These are phyloP conservation scores for Lepeophtheirus nordmannii DNA, from an alignment of 2,888 invertebrate species.

Conservation along the genomic window DNA sequence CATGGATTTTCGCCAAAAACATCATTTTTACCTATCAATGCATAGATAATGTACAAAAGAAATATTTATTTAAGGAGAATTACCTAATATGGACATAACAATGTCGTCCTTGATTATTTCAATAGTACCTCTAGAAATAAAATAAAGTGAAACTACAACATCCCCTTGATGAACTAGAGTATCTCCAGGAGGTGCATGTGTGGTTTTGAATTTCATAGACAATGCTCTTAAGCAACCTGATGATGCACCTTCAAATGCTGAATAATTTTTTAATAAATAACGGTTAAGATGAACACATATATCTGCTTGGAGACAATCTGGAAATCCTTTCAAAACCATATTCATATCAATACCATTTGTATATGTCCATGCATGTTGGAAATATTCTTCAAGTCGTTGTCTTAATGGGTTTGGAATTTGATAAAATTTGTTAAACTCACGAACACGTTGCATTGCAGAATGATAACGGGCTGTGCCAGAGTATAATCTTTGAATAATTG, in stretches of 20 bases:
- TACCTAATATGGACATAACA: conserved; percentile 91
- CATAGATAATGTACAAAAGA: background rate
- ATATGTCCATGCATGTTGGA: conserved; percentile 98
- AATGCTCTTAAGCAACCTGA: conserved; percentile 92
- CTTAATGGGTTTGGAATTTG: conserved; percentile 93
- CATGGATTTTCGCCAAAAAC: conserved; percentile 95
- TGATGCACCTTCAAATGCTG: conserved; percentile 85
- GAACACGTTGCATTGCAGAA: conserved; percentile 88
- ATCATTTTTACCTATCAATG: conserved; percentile 71
- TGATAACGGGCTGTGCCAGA: conserved; percentile 96
- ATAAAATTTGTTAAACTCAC: conserved; percentile 95
- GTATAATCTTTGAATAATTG: conserved; percentile 93
- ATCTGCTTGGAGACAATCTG: conserved; percentile 95
- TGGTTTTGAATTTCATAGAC: conserved; percentile 87
- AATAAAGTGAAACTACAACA: conserved; percentile 86
- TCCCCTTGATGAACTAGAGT: conserved; percentile 86
- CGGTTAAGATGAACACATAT: conserved; percentile 94
- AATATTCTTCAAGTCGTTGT: conserved; percentile 92
- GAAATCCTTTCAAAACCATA: conserved; percentile 88
- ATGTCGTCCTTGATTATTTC: conserved; percentile 93
- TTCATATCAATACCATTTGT: conserved; percentile 99
- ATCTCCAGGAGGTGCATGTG: conserved; percentile 91
- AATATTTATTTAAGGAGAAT: conserved; percentile 27
- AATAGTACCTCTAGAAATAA: conserved; percentile 89
- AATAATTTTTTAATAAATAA: conserved; percentile 79